phyloP scores from a whole-genome alignment of 2,888 invertebrate species.

The Dyspetes luteomarginatus region DNA sequence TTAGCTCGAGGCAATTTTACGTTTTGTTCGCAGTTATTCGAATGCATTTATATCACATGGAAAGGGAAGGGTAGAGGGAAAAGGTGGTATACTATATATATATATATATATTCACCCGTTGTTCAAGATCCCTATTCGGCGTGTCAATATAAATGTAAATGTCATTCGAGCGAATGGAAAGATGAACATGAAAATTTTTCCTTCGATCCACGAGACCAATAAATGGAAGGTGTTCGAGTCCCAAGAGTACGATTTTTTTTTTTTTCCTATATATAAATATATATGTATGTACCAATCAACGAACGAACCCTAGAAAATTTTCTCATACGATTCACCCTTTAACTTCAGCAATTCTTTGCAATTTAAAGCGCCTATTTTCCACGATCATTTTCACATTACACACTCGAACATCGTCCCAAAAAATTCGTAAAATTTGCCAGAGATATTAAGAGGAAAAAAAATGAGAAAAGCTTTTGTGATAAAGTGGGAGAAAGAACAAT shows the following conservation, averaged over 20 bases:
- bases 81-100: constrained; percentile 1
- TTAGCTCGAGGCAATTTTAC: too few species aligned
- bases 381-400: constrained; percentile 6
- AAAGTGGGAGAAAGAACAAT: constrained; percentile 49
- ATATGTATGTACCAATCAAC: constrained; percentile 6
- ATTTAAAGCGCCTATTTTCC: constrained; percentile 23
- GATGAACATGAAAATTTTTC: constrained; percentile 20
- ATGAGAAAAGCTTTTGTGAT: constrained; percentile 15
- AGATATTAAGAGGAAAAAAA: constrained; percentile 1
- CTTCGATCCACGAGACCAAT: not conserved
- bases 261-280: constrained; percentile 27
- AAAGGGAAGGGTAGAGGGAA: too few species aligned
- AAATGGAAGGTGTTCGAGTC: constrained; percentile 69
- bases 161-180: constrained; percentile 73
- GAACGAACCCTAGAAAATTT: not conserved
- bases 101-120: constrained; percentile 54
- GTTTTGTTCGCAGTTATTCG: too few species aligned
- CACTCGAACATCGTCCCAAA: not conserved
- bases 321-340: not conserved
- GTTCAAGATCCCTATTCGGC: constrained; percentile 77
- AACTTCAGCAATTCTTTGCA: not conserved
- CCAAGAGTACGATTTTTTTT: constrained; percentile 74
- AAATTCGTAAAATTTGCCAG: too few species aligned
- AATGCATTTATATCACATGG: too few species aligned
- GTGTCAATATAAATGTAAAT: constrained; percentile 82